phyloP scores from a whole-genome alignment of 2,113 vertebrate species.

The Fukomys damarensis region DNA sequence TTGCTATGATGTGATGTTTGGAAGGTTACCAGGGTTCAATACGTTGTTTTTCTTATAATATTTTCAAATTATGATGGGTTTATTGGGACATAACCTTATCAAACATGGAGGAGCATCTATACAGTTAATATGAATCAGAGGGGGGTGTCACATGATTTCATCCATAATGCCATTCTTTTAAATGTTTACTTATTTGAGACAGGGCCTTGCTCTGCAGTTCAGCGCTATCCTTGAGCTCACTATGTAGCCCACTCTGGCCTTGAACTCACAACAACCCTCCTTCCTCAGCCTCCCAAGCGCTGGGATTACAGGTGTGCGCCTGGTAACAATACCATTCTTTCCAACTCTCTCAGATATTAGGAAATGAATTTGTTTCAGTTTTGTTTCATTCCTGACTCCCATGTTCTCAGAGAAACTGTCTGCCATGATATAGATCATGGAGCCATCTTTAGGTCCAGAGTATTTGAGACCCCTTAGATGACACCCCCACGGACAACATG shows the following conservation, averaged over 20 bases:
- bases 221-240: no score
- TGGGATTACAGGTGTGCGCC: no score
- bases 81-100: background rate
- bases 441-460: background rate
- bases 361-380: background rate
- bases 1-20: background rate
- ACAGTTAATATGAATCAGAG: background rate
- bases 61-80: background rate
- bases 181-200: no score
- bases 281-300: no score
- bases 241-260: no score
- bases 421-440: no score
- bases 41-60: background rate
- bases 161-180: no score
- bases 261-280: no score
- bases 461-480: background rate
- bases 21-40: background rate
- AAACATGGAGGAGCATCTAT: background rate
- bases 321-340: background rate
- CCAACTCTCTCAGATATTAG: background rate
- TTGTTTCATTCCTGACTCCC: background rate
- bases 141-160: background rate
- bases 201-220: no score
- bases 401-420: background rate
- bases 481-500: background rate